Evolutionary conservation across 2,888 invertebrate genomes (phyloP).

Genomic region (Chironomus tentans): DNA sequence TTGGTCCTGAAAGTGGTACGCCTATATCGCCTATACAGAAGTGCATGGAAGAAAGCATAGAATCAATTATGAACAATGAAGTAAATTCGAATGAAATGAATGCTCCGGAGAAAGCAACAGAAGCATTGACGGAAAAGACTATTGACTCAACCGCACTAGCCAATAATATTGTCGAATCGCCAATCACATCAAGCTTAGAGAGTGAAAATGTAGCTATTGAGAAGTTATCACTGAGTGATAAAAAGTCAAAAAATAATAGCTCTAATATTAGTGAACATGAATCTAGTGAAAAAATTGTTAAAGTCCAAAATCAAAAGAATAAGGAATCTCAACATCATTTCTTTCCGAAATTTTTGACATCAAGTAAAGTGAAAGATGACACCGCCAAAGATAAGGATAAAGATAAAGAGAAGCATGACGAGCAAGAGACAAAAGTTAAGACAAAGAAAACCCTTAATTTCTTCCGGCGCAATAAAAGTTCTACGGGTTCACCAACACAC

Average conservation of each 20-base stretch:
- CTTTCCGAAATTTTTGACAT: slow-evolving; percentile 22
- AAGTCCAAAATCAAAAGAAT: slow-evolving; percentile 19
- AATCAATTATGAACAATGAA: not conserved
- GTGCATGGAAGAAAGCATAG: not conserved
- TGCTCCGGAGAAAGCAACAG: not conserved
- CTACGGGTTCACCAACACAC: slow-evolving; percentile 9
- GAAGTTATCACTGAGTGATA: not conserved
- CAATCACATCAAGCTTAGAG: not conserved
- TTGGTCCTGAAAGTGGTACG: slow-evolving; percentile 29
- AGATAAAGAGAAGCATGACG: slow-evolving; percentile 31
- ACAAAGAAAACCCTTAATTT: slow-evolving; percentile 22
- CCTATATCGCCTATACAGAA: not conserved
- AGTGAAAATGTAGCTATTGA: not conserved
- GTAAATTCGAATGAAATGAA: not conserved
- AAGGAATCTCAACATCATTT: slow-evolving; percentile 21
- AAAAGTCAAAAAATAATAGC: not conserved
- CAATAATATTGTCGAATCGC: not conserved
- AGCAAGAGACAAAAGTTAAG: slow-evolving; percentile 1
- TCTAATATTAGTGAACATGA: not conserved
- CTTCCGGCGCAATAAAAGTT: slow-evolving; percentile 11
- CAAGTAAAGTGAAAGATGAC: slow-evolving; percentile 21
- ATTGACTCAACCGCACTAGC: not conserved
- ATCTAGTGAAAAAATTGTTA: slow-evolving; percentile 12
- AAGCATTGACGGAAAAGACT: not conserved
- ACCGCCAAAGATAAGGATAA: slow-evolving; percentile 34